Evolutionary conservation across 2,888 invertebrate species (phyloP).

Genomic region (Drosophila melanosoma): DNA sequence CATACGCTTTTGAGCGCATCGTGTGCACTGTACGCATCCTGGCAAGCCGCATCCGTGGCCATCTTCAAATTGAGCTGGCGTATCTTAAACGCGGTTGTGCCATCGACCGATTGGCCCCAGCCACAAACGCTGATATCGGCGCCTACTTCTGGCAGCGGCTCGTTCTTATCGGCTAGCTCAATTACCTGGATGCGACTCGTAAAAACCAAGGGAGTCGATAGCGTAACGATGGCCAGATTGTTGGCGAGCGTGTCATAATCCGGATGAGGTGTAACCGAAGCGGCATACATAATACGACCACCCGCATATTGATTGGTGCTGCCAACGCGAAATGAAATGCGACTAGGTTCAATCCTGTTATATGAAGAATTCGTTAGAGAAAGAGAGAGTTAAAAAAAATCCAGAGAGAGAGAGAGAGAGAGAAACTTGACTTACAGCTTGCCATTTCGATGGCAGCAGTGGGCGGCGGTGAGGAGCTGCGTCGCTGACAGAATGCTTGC

Average conservation of each 20-base stretch:
- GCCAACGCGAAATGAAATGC: conserved; percentile 80
- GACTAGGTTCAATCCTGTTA: conserved; percentile 37
- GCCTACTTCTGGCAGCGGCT: conserved; percentile 57
- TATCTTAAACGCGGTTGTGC: conserved; percentile 67
- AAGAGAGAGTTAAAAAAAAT: neutral
- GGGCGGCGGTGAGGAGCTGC: conserved; percentile 81
- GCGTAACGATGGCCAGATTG: conserved; percentile 80
- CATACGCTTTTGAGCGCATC: conserved; percentile 68
- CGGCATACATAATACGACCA: conserved; percentile 73
- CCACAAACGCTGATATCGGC: conserved; percentile 75
- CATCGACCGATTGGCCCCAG: conserved; percentile 78
- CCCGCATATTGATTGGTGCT: conserved; percentile 82
- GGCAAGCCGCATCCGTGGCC: conserved; percentile 58
- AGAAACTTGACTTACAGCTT: conserved; percentile 60
- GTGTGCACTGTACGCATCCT: conserved; percentile 62
- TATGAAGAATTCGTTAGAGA: neutral
- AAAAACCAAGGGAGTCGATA: conserved; percentile 57
- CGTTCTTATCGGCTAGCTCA: conserved; percentile 45
- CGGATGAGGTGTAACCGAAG: conserved; percentile 66
- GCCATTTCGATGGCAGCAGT: conserved; percentile 69
- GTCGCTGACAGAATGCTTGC: conserved; percentile 67
- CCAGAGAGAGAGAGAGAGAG: too few relatives aligned
- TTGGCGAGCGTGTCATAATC: conserved; percentile 64
- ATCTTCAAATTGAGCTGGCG: conserved; percentile 55
- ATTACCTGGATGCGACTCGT: conserved; percentile 71